Evolutionary conservation across 2,797 vertebrate genomes (phyloP), one percentile per base, ranked within the genome.

Genomic region (Heterohyrax brucei): DNA sequence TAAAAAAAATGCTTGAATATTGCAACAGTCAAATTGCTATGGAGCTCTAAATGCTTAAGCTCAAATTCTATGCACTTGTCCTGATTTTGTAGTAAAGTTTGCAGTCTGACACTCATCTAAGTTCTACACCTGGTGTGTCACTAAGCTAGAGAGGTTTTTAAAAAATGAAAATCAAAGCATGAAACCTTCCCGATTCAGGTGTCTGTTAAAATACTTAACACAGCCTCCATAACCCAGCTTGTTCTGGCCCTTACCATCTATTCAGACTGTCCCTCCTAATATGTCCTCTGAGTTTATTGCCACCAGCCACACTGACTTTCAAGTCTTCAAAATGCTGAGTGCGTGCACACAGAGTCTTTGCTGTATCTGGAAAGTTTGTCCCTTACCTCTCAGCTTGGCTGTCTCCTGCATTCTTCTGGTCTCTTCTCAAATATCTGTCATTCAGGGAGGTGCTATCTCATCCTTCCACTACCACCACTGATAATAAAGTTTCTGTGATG

Each of bases 81-180:
- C 8, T 44, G 50, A 1, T 73, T 64, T 59, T 44, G 3, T 28
- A 72, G 80, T 24, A 77, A n/a, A 24, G 21, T 79, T 48, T 22
- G 22, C 5, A 70, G 30, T n/a, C 24, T 73, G 61, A 10, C 44
- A 13, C 2, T 64, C 4, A 59, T 50, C 44, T 59, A 39, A 61
- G 66, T 59, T 26, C 94, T 30, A 82, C n/a, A 18, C 50, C 75
- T 86, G 30, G 5, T 62, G 18, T 78, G 24, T 82, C 87, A 86
- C 10, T 76, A 62, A 97, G 50, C 26, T 48, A 68, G 26, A 90
- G n/a, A 64, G 19, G 46, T 53, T 80, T 87, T 53, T 10, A 50
- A 2, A 66, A 82, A 62, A 10, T 18, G 30, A 12, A 39, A 72
- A 68, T 56, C 3, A 76, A 2, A 62, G 26, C 39, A 68, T 3